These are phyloP conservation scores for Thaumetopoea pityocampa DNA, from an alignment of 1,140 invertebrate genomes.

Conservation along the genomic window DNA sequence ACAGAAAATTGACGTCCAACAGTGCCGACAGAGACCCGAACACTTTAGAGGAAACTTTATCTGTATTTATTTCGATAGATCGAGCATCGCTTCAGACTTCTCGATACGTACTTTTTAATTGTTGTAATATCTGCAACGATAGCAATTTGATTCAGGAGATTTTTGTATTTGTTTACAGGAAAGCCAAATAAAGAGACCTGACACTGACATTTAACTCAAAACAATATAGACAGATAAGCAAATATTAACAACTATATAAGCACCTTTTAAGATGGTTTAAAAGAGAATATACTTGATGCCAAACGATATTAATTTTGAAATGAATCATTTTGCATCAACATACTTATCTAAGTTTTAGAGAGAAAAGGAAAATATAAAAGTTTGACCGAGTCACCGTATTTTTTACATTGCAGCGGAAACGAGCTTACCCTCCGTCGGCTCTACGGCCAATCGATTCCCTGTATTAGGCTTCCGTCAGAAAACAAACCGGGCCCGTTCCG, in stretches of 20 bases:
- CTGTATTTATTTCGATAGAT: constrained; percentile 14
- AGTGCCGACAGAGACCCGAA: constrained; percentile 31
- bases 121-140: too few species aligned
- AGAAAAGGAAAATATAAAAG: constrained; percentile 29
- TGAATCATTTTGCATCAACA: constrained; percentile 1
- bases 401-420: constrained; percentile 48
- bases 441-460: constrained; percentile 57
- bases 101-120: too few species aligned
- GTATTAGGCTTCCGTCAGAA: constrained; percentile 62
- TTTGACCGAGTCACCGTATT: constrained; percentile 29
- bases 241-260: too few species aligned
- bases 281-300: constrained; percentile 1
- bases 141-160: too few species aligned
- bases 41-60: constrained; percentile 37
- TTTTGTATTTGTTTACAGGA: too few species aligned
- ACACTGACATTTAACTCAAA: too few species aligned
- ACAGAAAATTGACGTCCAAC: constrained; percentile 47
- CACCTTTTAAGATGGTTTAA: too few species aligned
- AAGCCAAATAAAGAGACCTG: too few species aligned
- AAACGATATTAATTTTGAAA: constrained; percentile 1
- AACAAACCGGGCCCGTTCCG: constrained; percentile 50
- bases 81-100: too few species aligned
- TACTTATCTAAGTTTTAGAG: constrained; percentile 7
- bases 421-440: constrained; percentile 36
- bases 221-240: too few species aligned